A percentile compares a stretch with the other conserved stretches of the same genome.
Evolutionary conservation across 2,113 vertebrate species (phyloP).

Genomic region (Larimichthys crocea): DNA sequence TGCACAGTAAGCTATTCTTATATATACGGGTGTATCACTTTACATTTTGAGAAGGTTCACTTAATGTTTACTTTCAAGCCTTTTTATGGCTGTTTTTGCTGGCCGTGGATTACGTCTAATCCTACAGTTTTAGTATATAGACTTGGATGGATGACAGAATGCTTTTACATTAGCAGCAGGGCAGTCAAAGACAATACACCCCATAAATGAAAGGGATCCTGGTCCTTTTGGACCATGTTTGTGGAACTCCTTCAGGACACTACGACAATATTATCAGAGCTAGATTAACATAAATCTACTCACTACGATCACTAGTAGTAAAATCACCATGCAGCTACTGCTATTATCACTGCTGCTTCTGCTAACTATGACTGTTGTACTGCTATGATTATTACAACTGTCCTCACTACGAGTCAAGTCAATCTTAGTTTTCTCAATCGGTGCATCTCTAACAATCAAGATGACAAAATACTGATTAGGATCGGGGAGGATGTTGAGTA

Average conservation of each 20-base stretch:
- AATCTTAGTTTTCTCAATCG: too few relatives aligned
- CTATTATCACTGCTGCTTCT: background rate
- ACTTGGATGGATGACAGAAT: constrained; percentile 7
- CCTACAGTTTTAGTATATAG: constrained; percentile 19
- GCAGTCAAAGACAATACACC: constrained; percentile 9
- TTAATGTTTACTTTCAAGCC: constrained; percentile 37
- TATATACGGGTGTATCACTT: background rate
- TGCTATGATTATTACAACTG: background rate
- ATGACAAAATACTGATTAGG: too few relatives aligned
- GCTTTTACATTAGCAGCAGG: constrained; percentile 18
- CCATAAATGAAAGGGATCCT: background rate
- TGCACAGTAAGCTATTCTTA: background rate
- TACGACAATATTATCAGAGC: background rate
- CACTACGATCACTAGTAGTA: too few relatives aligned
- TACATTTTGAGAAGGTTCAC: constrained; percentile 10
- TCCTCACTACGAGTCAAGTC: too few relatives aligned
- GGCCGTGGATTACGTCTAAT: constrained; percentile 56
- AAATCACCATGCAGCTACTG: background rate
- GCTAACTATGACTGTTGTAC: background rate
- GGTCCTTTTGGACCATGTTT: background rate
- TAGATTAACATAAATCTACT: background rate
- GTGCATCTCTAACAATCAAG: too few relatives aligned
- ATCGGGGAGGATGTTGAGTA: too few relatives aligned
- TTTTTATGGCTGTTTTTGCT: constrained; percentile 36
- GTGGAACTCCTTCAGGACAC: background rate